Evolutionary conservation across 1,140 invertebrate genomes (phyloP), one percentile per base, ranked within the genome.

Genomic region (Hycleus cichorii): DNA sequence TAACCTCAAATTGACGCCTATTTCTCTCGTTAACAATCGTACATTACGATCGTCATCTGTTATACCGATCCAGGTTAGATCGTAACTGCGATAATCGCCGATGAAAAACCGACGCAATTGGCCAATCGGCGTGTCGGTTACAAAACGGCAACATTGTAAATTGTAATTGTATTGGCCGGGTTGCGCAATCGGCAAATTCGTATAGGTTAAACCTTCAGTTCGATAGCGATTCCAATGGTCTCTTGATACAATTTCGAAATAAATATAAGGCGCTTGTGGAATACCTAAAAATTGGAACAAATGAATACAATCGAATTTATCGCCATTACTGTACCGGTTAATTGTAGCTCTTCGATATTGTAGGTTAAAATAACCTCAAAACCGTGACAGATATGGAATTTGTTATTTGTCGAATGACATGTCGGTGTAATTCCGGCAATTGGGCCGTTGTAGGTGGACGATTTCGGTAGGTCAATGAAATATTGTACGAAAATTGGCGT

Each of bases 161-260:
- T 61, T 39, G 45, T 60, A 70, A 5, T 39, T 9, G 48, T 71
- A 64, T 25, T 27, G 44, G 9, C 70, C 69, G 0, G 69, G 64
- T 48, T 55, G 53, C 5, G 53, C 55, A 24, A 72, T 59, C 4
- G 70, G 70, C 12, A 72, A 25, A 11, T 44, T 57, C 55, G 56
- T 62, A 32, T 72, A 72, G 11, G 63, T 62, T 2, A 72, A 43
- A 2, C 70, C 70, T 64, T 72, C 70, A 7, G 64, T 66, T 26
- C 70, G 48, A 49, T 64, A 69, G 18, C 66, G 53, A 51, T 65
- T 60, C 66, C 66, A 72, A 26, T 58, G 50, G 50, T 63, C 68
- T 57, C 63, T 71, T 1, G 70, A 72, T 24, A 71, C 54, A 5
- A 71, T 52, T 52, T 72, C 69, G 51, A 72, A 71, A 43, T 72